Base-by-base conservation (phyloP, 2,888 invertebrate species). In the Macaria liturata region DNA sequence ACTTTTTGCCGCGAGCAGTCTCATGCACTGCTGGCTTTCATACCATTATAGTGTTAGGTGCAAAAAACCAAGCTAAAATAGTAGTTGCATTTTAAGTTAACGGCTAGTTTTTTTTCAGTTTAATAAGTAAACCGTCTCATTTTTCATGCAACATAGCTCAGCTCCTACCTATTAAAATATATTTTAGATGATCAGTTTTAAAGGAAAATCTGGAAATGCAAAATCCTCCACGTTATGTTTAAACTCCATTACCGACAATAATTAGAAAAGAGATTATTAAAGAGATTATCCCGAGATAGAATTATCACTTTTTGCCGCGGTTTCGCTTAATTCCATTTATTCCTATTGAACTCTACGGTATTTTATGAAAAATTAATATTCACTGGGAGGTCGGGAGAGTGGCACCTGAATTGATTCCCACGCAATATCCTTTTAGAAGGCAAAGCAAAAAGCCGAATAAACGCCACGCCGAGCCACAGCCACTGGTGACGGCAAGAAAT, bases 341-440 rank as follows among this genome's bases (percentile, higher is more conserved):
- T 72, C 65, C 62, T 65, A 73, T 71, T 69, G 70, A 72, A 66
- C 65, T 66, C 57, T 1, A 45, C 45, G 61, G 64, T 70, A 72
- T 71, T 75, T 72, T 72, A 78, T 78, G 72, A 79, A 74, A 83
- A 79, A 82, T 83, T 83, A 79, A 84, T 83, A 85, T 86, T 83
- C 82, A 79, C 71, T 72, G 67, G 64, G 69, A 72, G 70, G 74
- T 79, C 72, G 71, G 71, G 74, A 80, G 71, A 73, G 74, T 76
- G 78, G 75, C 87, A 88, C 83, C 88, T 88, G 88, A 85, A 84
- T 86, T 80, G 80, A 86, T 88, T 88, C 86, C 82, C 86, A 88
- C 84, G 86, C 86, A 89, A 90, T 88, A 89, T 87, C 83, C 85
- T 84, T 83, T 84, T 80, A 73, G 77, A 79, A 81, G 80, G 75